These are phyloP conservation scores for Notarius quadriscutis DNA, from an alignment of 2,113 vertebrate genomes.

Conservation along the genomic window DNA sequence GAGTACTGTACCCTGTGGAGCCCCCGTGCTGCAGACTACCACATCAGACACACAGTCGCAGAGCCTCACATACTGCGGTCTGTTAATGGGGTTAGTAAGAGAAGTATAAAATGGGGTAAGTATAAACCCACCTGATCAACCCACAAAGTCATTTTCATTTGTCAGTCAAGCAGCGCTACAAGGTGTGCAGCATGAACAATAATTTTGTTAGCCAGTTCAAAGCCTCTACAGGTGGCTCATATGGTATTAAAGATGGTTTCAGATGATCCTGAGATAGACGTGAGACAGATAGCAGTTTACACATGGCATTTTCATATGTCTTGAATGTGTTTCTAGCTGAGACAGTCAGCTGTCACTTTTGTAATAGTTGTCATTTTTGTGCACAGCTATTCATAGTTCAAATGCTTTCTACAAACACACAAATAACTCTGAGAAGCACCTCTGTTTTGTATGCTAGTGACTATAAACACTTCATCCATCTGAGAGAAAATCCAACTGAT, in stretches of 20 bases:
- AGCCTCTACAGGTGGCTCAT: conserved; percentile 11
- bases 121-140: neutral
- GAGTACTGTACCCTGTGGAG: too few relatives aligned
- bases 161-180: conserved; percentile 59
- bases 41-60: too few relatives aligned
- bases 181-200: conserved; percentile 63
- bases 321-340: neutral
- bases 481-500: neutral
- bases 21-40: too few relatives aligned
- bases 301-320: neutral
- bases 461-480: neutral
- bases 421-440: neutral
- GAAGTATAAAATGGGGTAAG: too few relatives aligned
- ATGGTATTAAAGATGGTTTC: neutral
- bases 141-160: conserved; percentile 74
- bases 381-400: neutral
- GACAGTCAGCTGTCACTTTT: neutral
- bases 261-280: neutral
- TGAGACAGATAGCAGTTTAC: neutral
- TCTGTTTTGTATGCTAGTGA: neutral
- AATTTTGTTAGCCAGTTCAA: conserved; percentile 64
- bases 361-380: neutral
- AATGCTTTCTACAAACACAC: neutral
- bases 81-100: too few relatives aligned
- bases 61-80: too few relatives aligned